phyloP scores from a whole-genome alignment of 2,888 invertebrate genomes.

The Orthosia gracilis region DNA sequence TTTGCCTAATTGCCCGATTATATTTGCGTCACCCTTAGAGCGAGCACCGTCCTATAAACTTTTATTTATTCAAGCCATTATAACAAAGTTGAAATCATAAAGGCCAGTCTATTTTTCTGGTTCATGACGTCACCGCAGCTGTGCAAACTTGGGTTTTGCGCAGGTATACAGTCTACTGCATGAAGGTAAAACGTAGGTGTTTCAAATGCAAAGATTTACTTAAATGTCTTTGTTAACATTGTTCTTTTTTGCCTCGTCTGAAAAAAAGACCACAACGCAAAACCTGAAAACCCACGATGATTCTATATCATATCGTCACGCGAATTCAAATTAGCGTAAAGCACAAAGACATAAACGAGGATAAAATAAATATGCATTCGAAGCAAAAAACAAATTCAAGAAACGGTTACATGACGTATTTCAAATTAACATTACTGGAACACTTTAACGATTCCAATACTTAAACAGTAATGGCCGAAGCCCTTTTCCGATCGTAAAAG shows the following conservation, averaged over 20 bases:
- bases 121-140: constrained; percentile 76
- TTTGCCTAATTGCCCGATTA: constrained; percentile 69
- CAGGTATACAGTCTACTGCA: constrained; percentile 69
- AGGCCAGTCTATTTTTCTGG: constrained; percentile 62
- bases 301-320: constrained; percentile 29
- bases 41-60: constrained; percentile 31
- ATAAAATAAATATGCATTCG: constrained; percentile 31
- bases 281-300: constrained; percentile 30
- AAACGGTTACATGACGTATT: constrained; percentile 40
- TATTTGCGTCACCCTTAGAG: constrained; percentile 67
- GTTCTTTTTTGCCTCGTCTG: constrained; percentile 20
- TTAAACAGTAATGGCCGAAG: constrained; percentile 49
- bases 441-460: constrained; percentile 31
- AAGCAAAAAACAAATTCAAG: constrained; percentile 37
- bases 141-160: constrained; percentile 73
- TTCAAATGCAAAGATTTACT: constrained; percentile 46
- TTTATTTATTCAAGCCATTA: constrained; percentile 57
- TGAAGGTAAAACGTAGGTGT: constrained; percentile 38
- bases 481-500: constrained; percentile 56
- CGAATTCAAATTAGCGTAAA: constrained; percentile 47
- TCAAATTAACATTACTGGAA: constrained; percentile 40
- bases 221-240: constrained; percentile 57
- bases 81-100: constrained; percentile 58
- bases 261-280: constrained; percentile 23
- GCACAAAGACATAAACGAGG: constrained; percentile 48